Evolutionary conservation across 2,888 invertebrate genomes (phyloP).

Genomic region (Habrosyne pyritoides): DNA sequence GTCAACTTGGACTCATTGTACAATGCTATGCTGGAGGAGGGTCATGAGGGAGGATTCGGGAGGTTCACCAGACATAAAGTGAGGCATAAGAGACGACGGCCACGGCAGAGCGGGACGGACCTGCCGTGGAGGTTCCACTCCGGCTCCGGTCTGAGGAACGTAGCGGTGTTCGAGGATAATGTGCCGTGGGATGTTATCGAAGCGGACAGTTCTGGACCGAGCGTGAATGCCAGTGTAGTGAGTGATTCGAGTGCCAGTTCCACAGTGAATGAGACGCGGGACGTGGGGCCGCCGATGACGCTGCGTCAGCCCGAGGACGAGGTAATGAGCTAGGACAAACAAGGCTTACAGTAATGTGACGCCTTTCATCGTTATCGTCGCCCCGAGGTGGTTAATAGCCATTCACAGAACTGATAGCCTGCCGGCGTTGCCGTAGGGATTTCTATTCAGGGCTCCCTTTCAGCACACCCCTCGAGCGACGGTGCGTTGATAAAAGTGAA

Average conservation of each 20-base stretch:
- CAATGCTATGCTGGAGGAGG: conserved; percentile 74
- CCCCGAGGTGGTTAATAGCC: conserved; percentile 77
- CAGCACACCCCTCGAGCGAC: conserved; percentile 68
- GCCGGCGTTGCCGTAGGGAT: conserved; percentile 62
- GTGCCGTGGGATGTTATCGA: conserved; percentile 81
- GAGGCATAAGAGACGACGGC: conserved; percentile 75
- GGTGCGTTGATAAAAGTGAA: conserved; percentile 80
- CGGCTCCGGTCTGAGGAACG: conserved; percentile 78
- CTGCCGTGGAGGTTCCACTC: conserved; percentile 81
- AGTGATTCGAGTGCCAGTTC: conserved; percentile 68
- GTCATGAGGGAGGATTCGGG: conserved; percentile 60
- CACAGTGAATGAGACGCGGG: conserved; percentile 60
- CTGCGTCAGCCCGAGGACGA: conserved; percentile 71
- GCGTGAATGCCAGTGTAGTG: conserved; percentile 73
- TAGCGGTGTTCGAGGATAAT: conserved; percentile 79
- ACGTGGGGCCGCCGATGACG: conserved; percentile 72
- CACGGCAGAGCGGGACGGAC: conserved; percentile 65
- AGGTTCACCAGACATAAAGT: conserved; percentile 75
- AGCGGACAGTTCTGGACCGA: conserved; percentile 47
- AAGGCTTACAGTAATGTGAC: conserved; percentile 56
- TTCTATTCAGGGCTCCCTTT: conserved; percentile 70
- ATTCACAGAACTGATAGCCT: conserved; percentile 73
- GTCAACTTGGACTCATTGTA: conserved; percentile 71
- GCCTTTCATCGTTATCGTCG: conserved; percentile 77
- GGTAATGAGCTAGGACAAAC: conserved; percentile 73